phyloP scores from a whole-genome alignment of 2,888 invertebrate genomes.

The Pseudeuparius sepicola region DNA sequence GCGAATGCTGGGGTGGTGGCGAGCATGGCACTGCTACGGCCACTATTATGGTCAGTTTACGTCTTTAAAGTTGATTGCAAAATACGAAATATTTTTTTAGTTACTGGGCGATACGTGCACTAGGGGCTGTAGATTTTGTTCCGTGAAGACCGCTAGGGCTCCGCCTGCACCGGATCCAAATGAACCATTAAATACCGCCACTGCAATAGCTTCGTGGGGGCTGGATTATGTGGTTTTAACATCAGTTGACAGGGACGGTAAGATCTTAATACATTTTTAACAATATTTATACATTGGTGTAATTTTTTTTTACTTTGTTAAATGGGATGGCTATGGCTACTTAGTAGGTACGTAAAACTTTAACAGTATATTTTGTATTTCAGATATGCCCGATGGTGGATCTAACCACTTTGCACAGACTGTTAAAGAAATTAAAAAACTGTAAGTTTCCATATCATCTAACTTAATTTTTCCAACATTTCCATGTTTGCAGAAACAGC shows the following conservation, averaged over 20 bases:
- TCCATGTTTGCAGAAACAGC: conserved; percentile 48
- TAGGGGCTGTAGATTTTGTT: conserved; percentile 95
- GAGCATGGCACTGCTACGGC: conserved; percentile 94
- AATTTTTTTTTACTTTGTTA: no score
- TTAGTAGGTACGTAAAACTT: no score
- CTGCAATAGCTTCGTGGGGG: conserved; percentile 88
- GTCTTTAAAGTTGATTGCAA: conserved; percentile 3
- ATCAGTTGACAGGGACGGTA: conserved; percentile 95
- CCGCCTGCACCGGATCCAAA: conserved; percentile 83
- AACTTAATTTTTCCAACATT: neutral
- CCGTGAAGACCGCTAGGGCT: conserved; percentile 87
- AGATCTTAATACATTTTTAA: conserved; percentile 18
- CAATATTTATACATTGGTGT: no score
- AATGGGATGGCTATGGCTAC: no score
- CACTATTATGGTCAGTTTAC: conserved; percentile 84
- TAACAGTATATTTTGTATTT: conserved; percentile 16
- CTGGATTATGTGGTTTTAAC: conserved; percentile 96
- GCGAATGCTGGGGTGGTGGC: conserved; percentile 97
- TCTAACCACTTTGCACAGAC: conserved; percentile 90
- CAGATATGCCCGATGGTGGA: conserved; percentile 90
- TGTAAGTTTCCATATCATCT: conserved; percentile 40
- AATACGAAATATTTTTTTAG: conserved; percentile 39
- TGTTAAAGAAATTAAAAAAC: conserved; percentile 71
- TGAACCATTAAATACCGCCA: conserved; percentile 89
- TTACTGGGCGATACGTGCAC: conserved; percentile 99